These are phyloP conservation scores for Chrysomela aeneicollis DNA, from an alignment of 2,888 invertebrate genomes.

Conservation along the genomic window DNA sequence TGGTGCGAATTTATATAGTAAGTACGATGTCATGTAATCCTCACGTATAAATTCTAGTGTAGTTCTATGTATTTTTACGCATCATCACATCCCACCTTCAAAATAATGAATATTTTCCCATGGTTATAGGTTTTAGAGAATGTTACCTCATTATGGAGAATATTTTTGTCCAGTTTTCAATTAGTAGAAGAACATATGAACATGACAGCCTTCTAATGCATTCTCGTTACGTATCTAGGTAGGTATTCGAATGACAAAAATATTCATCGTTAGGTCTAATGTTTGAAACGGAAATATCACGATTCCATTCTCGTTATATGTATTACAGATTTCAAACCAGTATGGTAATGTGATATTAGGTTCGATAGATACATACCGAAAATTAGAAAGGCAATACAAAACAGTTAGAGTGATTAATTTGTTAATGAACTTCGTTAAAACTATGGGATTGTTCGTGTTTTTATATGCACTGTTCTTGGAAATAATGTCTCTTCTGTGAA, in stretches of 20 bases:
- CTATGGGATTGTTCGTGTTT: constrained; percentile 6
- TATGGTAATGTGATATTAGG: constrained; percentile 20
- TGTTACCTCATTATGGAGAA: constrained; percentile 1
- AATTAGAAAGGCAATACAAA: constrained; percentile 41
- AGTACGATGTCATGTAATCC: no score
- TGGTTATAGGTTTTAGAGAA: not conserved
- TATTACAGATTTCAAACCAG: constrained; percentile 23
- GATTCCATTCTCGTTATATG: constrained; percentile 15
- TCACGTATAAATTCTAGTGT: no score
- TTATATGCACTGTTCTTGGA: constrained; percentile 9
- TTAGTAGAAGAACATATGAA: not conserved
- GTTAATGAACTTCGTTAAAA: constrained; percentile 17
- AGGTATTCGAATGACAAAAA: constrained; percentile 11
- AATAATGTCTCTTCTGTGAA: no score
- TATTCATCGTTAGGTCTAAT: not conserved
- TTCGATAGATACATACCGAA: constrained; percentile 16
- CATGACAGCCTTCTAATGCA: not conserved
- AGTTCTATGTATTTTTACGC: no score
- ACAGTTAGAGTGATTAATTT: constrained; percentile 28
- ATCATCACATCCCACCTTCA: not conserved
- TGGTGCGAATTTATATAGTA: no score
- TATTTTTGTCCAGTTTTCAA: constrained; percentile 24
- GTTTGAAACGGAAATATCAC: constrained; percentile 19
- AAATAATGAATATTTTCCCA: not conserved
- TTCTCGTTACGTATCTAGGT: not conserved